Percentiles rank a stretch among this genome's conserved stretches.
phyloP scores from a whole-genome alignment of 2,113 vertebrate genomes.

The Chamaetylas fuelleborni region DNA sequence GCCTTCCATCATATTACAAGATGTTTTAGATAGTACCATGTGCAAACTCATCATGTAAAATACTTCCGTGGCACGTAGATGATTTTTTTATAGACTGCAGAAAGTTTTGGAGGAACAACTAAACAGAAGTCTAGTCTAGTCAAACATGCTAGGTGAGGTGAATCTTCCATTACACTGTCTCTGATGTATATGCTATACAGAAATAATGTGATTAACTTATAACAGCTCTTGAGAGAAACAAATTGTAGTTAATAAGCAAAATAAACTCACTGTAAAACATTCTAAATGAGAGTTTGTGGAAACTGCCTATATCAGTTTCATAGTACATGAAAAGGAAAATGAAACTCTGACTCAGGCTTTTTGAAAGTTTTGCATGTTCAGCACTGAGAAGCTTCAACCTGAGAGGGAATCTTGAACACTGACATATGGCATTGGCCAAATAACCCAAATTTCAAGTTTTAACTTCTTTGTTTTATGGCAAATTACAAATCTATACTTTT shows the following conservation, averaged over 20 bases:
- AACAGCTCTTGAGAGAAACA: not conserved
- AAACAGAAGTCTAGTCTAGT: not conserved
- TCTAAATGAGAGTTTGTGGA: not conserved
- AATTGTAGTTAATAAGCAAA: not conserved
- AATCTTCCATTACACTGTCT: not conserved
- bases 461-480: not conserved
- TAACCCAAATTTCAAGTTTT: not conserved
- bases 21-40: not conserved
- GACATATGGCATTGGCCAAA: not conserved
- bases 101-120: not conserved
- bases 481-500: not conserved
- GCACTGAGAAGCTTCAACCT: not conserved
- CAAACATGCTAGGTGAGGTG: not conserved
- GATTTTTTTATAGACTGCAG: not conserved
- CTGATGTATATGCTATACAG: not conserved
- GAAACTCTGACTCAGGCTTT: not conserved
- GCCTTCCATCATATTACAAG: not conserved
- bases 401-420: not conserved
- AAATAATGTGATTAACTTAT: not conserved
- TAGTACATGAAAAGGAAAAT: not conserved
- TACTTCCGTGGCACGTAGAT: not conserved
- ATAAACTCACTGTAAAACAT: not conserved
- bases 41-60: not conserved
- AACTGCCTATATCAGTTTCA: not conserved
- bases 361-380: not conserved